Evolutionary conservation across 2,113 vertebrate species (phyloP).

Genomic region (Planiliza haematocheilus): DNA sequence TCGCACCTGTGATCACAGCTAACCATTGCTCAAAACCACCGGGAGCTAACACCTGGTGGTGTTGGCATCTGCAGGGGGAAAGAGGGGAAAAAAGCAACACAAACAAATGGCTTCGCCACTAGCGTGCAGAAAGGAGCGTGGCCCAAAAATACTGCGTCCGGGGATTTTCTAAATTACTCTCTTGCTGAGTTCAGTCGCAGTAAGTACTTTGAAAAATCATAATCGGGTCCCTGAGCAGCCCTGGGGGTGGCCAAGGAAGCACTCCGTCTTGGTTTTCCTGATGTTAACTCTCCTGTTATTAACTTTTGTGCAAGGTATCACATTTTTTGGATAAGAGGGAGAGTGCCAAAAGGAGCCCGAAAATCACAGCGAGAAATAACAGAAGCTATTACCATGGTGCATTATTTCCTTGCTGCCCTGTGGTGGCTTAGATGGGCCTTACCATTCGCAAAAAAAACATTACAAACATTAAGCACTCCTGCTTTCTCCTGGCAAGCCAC

Average conservation of each 20-base stretch:
- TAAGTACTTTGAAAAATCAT: conserved; percentile 64
- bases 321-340: conserved; percentile 46
- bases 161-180: conserved; percentile 59
- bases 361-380: conserved; percentile 50
- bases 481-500: conserved; percentile 48
- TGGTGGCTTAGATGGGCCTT: conserved; percentile 55
- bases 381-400: conserved; percentile 57
- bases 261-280: conserved; percentile 63
- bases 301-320: conserved; percentile 69
- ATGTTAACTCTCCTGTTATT: conserved; percentile 72
- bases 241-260: conserved; percentile 38
- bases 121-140: conserved; percentile 33
- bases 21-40: conserved; percentile 41
- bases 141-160: conserved; percentile 37
- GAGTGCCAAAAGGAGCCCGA: conserved; percentile 25
- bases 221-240: conserved; percentile 51
- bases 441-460: conserved; percentile 43
- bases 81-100: background rate
- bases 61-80: background rate
- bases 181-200: conserved; percentile 59
- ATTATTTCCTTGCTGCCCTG: conserved; percentile 58
- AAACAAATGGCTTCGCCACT: conserved; percentile 33
- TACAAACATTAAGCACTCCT: conserved; percentile 59
- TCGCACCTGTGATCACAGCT: conserved; percentile 59
- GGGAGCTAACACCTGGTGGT: conserved; percentile 50